Base-by-base conservation (phyloP, 2,888 invertebrate genomes). In the Myopa tessellatipennis region DNA sequence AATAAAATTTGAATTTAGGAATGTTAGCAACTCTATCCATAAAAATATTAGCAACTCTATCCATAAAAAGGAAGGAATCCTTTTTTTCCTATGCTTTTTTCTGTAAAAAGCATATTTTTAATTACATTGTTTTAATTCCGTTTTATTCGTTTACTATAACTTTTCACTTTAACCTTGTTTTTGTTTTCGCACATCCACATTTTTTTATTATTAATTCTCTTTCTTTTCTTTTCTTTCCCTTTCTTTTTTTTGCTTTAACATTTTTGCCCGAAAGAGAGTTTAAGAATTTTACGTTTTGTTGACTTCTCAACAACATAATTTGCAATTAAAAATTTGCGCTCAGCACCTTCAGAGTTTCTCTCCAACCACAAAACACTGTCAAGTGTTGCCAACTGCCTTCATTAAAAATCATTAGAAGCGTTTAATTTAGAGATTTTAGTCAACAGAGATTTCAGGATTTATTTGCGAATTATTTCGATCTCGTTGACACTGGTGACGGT, bases 231-330 rank as follows among this genome's bases (percentile, higher is more conserved):
- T 10, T 45, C 10, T 45, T 3, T 45, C 45, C 3, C 45, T 1
- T 3, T 3, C 7, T 10, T 8, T 10, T 4, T 45, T 45, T 45
- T n/a, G 6, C n/a, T n/a, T 58, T 3, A 3, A 12, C 8, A 58
- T 63, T 63, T 34, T 63, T 18, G 18, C 26, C 26, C 18, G 61
- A 6, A 4, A 34, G 65, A 50, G n/a, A 52, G 50, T 70, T 70
- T 55, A 55, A 70, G n/a, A 52, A 52, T 72, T 38, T 61, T 80
- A 81, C 69, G 79, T 76, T 76, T 80, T 84, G 84, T 84, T 84
- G 80, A 83, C 81, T 78, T 61, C n/a, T 79, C n/a, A 68, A 61
- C 52, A 79, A 72, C 68, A 72, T 77, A 76, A 75, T 78, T 78
- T 74, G 72, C 78, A 78, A 73, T 76, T 78, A 75, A 71, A 76